Conservation (phyloP, 2,113 vertebrate genomes). For the Tyto alba region DNA sequence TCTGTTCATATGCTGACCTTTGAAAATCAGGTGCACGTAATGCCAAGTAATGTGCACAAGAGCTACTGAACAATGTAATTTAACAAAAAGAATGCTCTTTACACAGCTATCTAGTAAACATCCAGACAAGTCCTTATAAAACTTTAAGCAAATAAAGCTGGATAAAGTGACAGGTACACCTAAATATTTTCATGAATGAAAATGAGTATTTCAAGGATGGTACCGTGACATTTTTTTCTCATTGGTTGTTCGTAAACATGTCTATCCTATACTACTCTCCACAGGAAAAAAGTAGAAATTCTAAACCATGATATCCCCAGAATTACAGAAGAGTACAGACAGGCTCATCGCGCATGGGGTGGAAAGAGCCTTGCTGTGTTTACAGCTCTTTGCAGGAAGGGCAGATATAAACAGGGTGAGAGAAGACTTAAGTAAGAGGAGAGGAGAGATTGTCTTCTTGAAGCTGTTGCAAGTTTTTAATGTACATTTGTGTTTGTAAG, state of each 20-base stretch:
- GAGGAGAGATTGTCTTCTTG: neutral
- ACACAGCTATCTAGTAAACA: neutral
- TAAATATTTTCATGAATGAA: neutral
- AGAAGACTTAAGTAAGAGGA: neutral
- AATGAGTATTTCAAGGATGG: neutral
- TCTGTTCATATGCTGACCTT: neutral
- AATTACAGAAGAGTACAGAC: neutral
- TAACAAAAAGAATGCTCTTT: neutral
- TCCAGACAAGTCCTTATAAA: neutral
- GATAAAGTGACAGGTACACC: neutral
- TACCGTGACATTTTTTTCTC: neutral
- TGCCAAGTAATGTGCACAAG: neutral
- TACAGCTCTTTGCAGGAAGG: neutral
- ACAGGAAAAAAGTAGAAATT: neutral
- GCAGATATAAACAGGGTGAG: neutral
- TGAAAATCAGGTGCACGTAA: neutral
- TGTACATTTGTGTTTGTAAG: neutral
- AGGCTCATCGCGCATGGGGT: neutral
- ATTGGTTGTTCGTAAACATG: neutral
- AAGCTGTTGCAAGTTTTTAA: neutral
- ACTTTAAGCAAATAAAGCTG: neutral
- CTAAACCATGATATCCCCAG: neutral
- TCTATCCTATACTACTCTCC: accelerated
- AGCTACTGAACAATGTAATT: neutral
- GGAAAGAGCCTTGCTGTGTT: neutral